These are phyloP conservation scores for Myxocyprinus asiaticus DNA, from an alignment of 2,113 vertebrate species.

Conservation along the genomic window DNA sequence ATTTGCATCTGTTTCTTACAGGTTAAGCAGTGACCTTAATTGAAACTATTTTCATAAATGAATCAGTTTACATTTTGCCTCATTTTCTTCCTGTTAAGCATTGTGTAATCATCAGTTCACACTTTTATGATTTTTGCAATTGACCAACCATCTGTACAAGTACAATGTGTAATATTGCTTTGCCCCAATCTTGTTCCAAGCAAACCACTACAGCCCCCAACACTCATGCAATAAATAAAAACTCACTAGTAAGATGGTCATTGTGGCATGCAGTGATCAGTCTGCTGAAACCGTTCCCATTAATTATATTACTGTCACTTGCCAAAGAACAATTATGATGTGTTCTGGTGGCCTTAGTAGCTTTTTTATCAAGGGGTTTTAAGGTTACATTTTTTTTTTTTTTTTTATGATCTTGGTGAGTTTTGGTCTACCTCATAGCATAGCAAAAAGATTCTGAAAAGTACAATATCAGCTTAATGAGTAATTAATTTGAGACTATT, in stretches of 20 bases:
- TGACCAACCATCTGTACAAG: too few relatives aligned
- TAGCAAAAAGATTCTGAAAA: background rate
- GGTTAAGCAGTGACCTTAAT: background rate
- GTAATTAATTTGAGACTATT: background rate
- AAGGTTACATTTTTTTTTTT: background rate
- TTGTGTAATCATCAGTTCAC: too few relatives aligned
- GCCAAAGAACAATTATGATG: background rate
- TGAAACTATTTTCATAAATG: background rate
- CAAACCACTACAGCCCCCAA: too few relatives aligned
- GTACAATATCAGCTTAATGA: background rate
- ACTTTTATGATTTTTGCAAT: too few relatives aligned
- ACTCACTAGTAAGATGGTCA: too few relatives aligned
- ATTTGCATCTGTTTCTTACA: background rate
- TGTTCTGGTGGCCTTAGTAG: background rate
- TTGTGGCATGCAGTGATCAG: too few relatives aligned
- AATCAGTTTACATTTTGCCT: too few relatives aligned
- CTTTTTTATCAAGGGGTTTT: background rate
- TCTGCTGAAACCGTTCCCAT: background rate
- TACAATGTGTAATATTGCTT: too few relatives aligned
- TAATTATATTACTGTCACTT: background rate
- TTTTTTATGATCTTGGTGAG: background rate
- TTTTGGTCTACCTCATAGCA: conserved; percentile 22
- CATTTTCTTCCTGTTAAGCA: too few relatives aligned
- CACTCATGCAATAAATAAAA: too few relatives aligned
- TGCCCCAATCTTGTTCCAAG: too few relatives aligned